Conservation (phyloP, 2,113 vertebrate species). For the Actenoides hombroni region DNA sequence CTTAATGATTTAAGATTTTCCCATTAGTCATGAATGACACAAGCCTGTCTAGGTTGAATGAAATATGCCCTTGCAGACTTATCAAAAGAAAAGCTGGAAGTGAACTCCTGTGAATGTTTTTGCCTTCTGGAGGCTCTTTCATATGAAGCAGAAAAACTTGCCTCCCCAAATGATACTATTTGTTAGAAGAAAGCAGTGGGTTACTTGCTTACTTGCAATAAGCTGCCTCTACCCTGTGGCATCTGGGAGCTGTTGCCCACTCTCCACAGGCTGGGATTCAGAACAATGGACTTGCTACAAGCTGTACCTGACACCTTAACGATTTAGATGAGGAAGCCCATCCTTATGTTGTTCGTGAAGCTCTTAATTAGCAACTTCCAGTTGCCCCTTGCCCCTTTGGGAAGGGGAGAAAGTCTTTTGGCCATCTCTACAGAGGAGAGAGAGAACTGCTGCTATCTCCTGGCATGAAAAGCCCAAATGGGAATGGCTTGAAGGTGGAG, state of each 20-base stretch:
- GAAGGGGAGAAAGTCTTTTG: neutral
- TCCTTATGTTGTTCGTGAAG: neutral
- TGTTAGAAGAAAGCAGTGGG: neutral
- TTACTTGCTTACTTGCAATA: neutral
- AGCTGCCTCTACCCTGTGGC: neutral
- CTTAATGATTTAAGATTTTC: neutral
- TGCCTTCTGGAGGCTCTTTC: neutral
- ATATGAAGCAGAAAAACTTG: conserved; percentile 39
- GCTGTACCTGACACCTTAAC: neutral
- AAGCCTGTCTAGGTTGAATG: neutral
- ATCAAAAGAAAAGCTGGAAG: conserved; percentile 15
- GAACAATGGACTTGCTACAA: neutral
- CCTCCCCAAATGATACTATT: neutral
- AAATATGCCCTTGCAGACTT: conserved; percentile 2
- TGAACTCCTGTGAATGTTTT: conserved; percentile 39
- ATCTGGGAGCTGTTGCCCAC: neutral
- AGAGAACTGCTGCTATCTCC: neutral
- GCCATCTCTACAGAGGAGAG: neutral
- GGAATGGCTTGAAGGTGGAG: neutral
- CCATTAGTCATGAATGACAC: neutral
- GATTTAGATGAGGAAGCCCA: neutral
- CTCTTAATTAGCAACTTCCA: neutral
- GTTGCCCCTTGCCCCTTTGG: neutral
- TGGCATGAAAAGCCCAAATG: neutral
- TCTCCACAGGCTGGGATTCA: neutral